Base-by-base conservation (phyloP, 1,140 invertebrate species). In the Bathynomus jamesi region DNA sequence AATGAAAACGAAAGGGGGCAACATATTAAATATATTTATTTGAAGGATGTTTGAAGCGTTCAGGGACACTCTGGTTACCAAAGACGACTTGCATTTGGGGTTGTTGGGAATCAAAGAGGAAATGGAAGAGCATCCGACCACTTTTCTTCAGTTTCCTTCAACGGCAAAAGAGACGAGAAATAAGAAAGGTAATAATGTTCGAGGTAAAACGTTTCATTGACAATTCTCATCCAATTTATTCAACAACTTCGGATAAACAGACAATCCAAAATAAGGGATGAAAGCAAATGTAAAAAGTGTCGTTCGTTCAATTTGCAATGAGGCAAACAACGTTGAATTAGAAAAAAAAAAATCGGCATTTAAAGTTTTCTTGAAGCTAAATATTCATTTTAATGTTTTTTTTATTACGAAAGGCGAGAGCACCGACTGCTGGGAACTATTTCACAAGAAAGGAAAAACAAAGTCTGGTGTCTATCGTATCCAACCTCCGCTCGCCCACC, bases 391-490 rank as follows among this genome's bases (percentile, higher is more conserved):
- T n/a, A n/a, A n/a, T n/a, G n/a, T n/a, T n/a, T n/a, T n/a, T n/a
- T n/a, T n/a, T n/a, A n/a, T n/a, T n/a, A n/a, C n/a, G n/a, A n/a
- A 53, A 61, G 67, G 67, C 32, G 67, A 61, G 67, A 69, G 67
- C 46, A 4, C 71, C 61, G 79, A 82, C 71, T 82, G 81, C 69
- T 73, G 70, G 25, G 78, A 81, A 60, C 70, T 81, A 13, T 61
- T 74, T n/a, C 62, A 73, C 29, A 27, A 69, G 2, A 53, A 75
- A 28, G 77, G 79, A 7, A 67, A 67, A n/a, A 74, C 78, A 8
- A 77, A 78, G 13, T 82, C 81, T 29, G 83, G 83, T 13, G 78
- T 85, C 4, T 83, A 83, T 69, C 71, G 76, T 32, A 80, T 83
- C 27, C 79, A 79, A 67, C 81, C 81, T 3, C 61, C 66, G 4